A percentile compares a stretch with the other conserved stretches of the same genome.
Evolutionary conservation across 2,888 invertebrate species (phyloP).

Genomic region (Pterostichus madidus): DNA sequence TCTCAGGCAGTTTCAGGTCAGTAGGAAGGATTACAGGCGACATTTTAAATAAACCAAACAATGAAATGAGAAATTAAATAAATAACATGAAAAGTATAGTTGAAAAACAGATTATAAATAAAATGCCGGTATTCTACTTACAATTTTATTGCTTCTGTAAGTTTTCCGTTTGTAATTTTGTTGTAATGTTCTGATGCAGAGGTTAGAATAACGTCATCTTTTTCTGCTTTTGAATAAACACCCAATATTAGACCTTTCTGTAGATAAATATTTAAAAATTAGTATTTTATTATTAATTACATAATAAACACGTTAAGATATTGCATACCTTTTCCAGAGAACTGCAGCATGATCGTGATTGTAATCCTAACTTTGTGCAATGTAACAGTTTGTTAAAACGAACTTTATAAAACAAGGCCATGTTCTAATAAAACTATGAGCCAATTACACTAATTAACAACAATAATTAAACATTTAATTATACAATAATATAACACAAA

Average conservation of each 20-base stretch:
- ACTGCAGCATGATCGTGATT: constrained; percentile 69
- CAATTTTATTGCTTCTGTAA: constrained; percentile 77
- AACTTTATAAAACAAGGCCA: constrained; percentile 57
- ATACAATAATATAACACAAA: constrained; percentile 52
- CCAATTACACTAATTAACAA: constrained; percentile 32
- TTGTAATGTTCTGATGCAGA: constrained; percentile 78
- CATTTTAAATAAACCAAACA: constrained; percentile 49
- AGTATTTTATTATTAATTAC: constrained; percentile 40
- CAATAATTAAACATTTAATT: constrained; percentile 37
- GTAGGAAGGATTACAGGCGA: constrained; percentile 51
- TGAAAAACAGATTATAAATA: constrained; percentile 53
- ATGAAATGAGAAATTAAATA: constrained; percentile 1
- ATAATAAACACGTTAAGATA: constrained; percentile 47
- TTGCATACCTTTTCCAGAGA: constrained; percentile 70
- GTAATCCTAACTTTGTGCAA: constrained; percentile 45
- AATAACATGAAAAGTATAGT: no score
- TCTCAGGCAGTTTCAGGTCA: constrained; percentile 68
- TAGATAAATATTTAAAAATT: constrained; percentile 68
- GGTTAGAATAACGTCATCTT: constrained; percentile 76
- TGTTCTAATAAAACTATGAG: constrained; percentile 27
- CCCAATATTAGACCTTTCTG: constrained; percentile 81
- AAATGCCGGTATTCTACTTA: constrained; percentile 75
- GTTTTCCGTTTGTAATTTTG: constrained; percentile 77
- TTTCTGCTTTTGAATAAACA: constrained; percentile 77
- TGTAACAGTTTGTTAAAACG: constrained; percentile 43